Evolutionary conservation across 2,113 vertebrate genomes (phyloP).

Genomic region (Lophotis ruficrista): DNA sequence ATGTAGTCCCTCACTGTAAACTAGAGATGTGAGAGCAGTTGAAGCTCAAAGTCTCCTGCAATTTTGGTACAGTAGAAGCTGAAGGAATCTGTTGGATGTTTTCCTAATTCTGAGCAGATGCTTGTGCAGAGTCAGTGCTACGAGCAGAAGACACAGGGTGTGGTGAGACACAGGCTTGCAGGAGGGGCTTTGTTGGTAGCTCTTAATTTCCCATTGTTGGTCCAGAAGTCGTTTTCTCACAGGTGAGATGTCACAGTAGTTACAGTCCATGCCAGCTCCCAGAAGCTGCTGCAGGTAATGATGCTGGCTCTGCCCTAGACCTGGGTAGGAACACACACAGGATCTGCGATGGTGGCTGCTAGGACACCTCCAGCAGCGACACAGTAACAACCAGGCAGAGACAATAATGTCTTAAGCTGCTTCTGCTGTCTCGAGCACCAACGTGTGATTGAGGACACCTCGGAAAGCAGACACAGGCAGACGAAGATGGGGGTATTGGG

Average conservation of each 20-base stretch:
- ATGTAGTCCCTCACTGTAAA: background rate
- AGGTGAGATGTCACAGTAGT: background rate
- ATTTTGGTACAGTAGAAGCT: background rate
- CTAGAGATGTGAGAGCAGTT: background rate
- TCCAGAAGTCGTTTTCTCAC: background rate
- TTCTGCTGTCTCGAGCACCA: background rate
- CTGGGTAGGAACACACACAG: rapidly evolving
- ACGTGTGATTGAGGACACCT: rapidly evolving
- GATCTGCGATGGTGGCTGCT: rapidly evolving
- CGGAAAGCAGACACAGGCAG: background rate
- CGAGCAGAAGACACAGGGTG: background rate
- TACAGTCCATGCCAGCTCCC: background rate
- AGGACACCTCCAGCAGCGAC: background rate
- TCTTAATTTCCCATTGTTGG: background rate
- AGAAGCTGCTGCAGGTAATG: rapidly evolving
- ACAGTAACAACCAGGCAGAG: background rate
- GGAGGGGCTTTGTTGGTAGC: background rate
- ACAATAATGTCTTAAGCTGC: background rate
- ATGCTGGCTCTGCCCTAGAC: background rate
- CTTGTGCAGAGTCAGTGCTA: background rate
- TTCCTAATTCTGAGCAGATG: background rate
- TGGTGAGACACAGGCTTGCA: too few relatives aligned
- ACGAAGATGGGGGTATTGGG: too few relatives aligned
- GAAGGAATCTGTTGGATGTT: background rate
- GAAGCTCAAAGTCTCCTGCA: background rate